phyloP scores from a whole-genome alignment of 1,140 invertebrate genomes.

The Lysiphlebus fabarum region DNA sequence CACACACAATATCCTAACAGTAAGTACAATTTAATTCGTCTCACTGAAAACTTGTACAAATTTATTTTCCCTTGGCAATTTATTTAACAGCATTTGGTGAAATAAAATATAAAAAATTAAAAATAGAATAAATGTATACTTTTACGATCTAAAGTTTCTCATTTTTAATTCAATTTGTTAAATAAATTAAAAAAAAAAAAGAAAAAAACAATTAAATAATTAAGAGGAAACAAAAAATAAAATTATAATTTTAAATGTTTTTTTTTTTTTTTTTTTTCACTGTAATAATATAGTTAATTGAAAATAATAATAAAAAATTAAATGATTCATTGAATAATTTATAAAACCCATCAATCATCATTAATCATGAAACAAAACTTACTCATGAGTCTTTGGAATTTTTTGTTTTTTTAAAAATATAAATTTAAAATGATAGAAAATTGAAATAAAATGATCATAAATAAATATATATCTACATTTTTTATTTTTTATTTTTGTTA shows the following conservation, averaged over 20 bases:
- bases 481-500: background rate
- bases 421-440: background rate
- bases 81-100: no score
- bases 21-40: background rate
- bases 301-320: constrained; percentile 1
- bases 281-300: background rate
- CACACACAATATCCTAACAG: background rate
- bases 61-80: no score
- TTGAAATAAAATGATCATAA: background rate
- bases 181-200: no score
- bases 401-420: background rate
- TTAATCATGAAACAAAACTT: constrained; percentile 10
- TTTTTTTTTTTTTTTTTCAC: no score
- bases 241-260: no score
- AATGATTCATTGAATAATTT: constrained; percentile 5
- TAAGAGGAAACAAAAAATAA: no score
- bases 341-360: background rate
- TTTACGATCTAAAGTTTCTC: no score
- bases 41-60: no score
- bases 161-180: no score
- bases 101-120: no score
- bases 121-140: no score
- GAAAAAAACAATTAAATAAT: no score
- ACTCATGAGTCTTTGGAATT: constrained; percentile 17
- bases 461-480: background rate